These are phyloP conservation scores for Ophonus ardosiacus DNA, from an alignment of 2,888 invertebrate genomes.

Conservation along the genomic window DNA sequence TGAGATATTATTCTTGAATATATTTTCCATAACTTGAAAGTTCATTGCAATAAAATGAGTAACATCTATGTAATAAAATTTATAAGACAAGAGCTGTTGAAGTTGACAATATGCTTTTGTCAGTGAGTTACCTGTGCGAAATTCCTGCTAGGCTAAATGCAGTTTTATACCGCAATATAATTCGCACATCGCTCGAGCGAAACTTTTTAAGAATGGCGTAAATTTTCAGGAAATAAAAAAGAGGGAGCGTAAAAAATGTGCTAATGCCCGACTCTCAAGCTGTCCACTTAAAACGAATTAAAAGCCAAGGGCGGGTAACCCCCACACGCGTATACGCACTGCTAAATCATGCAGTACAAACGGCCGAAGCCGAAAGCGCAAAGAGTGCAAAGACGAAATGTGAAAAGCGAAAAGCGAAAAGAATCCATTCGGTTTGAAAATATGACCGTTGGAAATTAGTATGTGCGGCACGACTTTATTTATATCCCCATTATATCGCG, in stretches of 20 bases:
- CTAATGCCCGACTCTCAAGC: constrained; percentile 59
- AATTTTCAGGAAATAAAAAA: constrained; percentile 58
- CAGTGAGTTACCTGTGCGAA: neutral
- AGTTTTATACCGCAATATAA: constrained; percentile 58
- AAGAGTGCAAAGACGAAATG: constrained; percentile 36
- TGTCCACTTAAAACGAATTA: constrained; percentile 63
- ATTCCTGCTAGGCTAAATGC: constrained; percentile 24
- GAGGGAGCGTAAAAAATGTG: constrained; percentile 61
- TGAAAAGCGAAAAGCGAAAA: constrained; percentile 50
- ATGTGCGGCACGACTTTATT: constrained; percentile 60
- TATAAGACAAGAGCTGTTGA: no score
- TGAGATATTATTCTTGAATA: no score
- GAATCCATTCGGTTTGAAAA: constrained; percentile 62
- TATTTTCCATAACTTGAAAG: no score
- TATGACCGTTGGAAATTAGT: constrained; percentile 60
- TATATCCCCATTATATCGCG: constrained; percentile 63
- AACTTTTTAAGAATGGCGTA: constrained; percentile 57
- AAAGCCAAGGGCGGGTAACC: constrained; percentile 39
- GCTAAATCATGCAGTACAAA: constrained; percentile 61
- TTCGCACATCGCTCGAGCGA: constrained; percentile 46
- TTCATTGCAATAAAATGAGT: no score
- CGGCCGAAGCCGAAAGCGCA: constrained; percentile 41
- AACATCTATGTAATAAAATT: no score
- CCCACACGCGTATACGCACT: constrained; percentile 39
- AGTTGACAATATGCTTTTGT: no score